These are phyloP conservation scores for Danio aesculapii DNA, from an alignment of 2,797 vertebrate species.

Conservation along the genomic window DNA sequence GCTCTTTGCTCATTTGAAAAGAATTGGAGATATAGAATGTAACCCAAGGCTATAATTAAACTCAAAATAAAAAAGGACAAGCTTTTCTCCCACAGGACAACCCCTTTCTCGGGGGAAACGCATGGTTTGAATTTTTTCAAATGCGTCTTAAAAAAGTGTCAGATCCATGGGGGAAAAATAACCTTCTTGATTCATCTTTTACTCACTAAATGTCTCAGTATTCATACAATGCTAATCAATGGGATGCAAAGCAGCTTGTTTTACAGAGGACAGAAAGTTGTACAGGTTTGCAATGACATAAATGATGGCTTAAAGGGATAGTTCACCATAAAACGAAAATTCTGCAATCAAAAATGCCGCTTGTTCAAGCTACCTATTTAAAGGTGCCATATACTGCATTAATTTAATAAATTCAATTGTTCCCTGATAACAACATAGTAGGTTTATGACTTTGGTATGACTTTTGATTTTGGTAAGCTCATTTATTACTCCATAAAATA, in stretches of 20 bases:
- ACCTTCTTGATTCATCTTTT: background rate
- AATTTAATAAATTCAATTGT: no score
- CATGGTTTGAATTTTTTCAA: conserved; percentile 20
- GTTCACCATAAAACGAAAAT: background rate
- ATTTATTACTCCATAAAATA: no score
- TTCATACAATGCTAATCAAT: no score
- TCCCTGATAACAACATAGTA: no score
- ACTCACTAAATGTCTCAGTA: no score
- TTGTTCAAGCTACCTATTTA: no score
- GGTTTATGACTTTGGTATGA: no score
- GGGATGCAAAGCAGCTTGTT: background rate
- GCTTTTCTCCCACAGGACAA: background rate
- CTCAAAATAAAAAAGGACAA: conserved; percentile 21
- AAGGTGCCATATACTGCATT: no score
- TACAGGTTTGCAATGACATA: background rate
- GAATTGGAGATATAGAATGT: conserved; percentile 34
- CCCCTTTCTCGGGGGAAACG: conserved; percentile 39
- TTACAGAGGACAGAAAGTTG: background rate
- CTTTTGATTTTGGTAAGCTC: no score
- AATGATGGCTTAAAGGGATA: background rate
- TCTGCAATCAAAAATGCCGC: no score
- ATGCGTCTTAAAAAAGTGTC: conserved; percentile 8
- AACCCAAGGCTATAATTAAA: conserved; percentile 59
- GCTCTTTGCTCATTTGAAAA: conserved; percentile 27
- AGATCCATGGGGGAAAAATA: conserved; percentile 4